phyloP scores from a whole-genome alignment of 2,113 vertebrate species.

The Pterocles gutturalis region DNA sequence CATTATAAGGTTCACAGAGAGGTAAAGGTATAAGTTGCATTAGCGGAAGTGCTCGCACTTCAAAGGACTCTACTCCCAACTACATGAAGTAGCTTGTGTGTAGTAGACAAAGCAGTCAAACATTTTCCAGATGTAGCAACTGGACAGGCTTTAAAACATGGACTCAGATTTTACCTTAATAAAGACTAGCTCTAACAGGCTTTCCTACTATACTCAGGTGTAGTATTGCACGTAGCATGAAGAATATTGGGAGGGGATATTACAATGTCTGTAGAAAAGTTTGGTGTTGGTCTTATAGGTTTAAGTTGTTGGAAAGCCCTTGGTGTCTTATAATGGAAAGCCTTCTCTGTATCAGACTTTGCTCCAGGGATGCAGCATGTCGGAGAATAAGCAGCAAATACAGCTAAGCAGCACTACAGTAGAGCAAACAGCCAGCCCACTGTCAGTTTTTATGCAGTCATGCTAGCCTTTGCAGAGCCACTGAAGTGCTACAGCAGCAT shows the following conservation, averaged over 20 bases:
- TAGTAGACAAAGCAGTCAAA: background rate
- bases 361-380: background rate
- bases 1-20: background rate
- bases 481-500: background rate
- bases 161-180: background rate
- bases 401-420: background rate
- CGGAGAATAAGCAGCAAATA: background rate
- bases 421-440: background rate
- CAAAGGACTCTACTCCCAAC: background rate
- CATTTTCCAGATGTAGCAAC: background rate
- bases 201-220: background rate
- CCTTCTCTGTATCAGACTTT: background rate
- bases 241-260: background rate
- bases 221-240: background rate
- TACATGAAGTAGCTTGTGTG: background rate
- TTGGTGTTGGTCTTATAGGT: background rate
- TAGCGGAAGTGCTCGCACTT: background rate
- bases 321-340: background rate
- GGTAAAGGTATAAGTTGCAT: background rate
- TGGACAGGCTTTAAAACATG: background rate
- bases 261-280: background rate
- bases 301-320: background rate
- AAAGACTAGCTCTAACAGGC: background rate
- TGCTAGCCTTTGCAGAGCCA: background rate
- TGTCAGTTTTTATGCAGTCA: background rate